These are phyloP conservation scores for Erebia aethiops DNA, from an alignment of 2,888 invertebrate genomes.

Conservation along the genomic window DNA sequence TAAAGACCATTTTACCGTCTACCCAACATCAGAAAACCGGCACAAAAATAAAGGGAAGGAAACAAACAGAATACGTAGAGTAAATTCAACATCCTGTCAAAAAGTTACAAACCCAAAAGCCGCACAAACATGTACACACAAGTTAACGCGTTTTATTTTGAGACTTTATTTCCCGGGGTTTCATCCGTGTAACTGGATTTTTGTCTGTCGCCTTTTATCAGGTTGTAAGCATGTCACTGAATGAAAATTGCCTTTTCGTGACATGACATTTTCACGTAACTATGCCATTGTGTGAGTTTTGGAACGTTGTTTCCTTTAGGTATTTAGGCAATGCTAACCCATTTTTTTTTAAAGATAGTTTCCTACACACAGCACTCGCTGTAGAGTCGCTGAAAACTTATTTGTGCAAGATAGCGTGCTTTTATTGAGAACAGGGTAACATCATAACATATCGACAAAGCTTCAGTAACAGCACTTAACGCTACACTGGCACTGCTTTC, in stretches of 20 bases:
- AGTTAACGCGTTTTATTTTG: conserved; percentile 36
- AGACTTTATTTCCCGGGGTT: conserved; percentile 24
- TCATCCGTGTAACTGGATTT: conserved; percentile 26
- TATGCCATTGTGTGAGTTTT: not conserved
- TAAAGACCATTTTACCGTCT: not conserved
- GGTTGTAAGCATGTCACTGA: conserved; percentile 3
- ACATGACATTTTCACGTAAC: not conserved
- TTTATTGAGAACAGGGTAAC: no score
- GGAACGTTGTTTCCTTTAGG: not conserved
- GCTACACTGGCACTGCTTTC: no score
- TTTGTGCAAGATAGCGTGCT: no score
- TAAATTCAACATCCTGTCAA: conserved; percentile 38
- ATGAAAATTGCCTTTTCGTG: not conserved
- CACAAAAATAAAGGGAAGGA: conserved; percentile 31
- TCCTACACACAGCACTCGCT: no score
- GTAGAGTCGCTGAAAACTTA: no score
- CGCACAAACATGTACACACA: conserved; percentile 34
- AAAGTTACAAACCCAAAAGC: conserved; percentile 40
- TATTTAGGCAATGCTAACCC: not conserved
- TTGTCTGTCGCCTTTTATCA: conserved; percentile 19
- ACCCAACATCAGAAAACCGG: conserved; percentile 20
- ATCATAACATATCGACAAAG: no score
- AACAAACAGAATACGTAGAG: conserved; percentile 27
- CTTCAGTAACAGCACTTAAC: no score
- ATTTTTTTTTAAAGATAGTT: no score